These are phyloP conservation scores for Podarcis cretensis DNA, from an alignment of 2,113 vertebrate genomes.

Conservation along the genomic window DNA sequence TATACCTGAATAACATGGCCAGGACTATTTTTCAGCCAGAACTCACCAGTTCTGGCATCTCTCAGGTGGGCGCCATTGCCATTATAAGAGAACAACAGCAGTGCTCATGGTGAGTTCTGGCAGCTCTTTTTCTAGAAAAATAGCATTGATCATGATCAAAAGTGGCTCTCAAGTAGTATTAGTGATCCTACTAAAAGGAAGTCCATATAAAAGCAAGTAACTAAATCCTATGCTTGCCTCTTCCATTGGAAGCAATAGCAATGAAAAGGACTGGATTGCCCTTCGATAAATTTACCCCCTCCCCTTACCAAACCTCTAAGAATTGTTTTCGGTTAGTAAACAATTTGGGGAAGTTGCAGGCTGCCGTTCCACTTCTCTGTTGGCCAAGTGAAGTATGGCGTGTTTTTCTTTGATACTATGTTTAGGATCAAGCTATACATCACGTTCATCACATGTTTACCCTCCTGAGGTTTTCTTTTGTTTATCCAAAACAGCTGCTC, in stretches of 20 bases:
- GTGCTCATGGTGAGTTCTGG: no score
- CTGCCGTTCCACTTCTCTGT: background rate
- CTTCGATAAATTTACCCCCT: background rate
- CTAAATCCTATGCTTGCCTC: background rate
- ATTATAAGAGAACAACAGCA: no score
- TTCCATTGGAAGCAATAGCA: background rate
- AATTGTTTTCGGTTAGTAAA: background rate
- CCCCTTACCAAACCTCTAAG: background rate
- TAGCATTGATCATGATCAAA: background rate
- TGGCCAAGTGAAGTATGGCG: conserved; percentile 1
- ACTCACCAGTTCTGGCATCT: no score
- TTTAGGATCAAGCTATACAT: background rate
- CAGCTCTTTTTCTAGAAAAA: no score
- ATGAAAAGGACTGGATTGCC: background rate
- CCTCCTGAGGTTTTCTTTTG: background rate
- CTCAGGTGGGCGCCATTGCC: no score
- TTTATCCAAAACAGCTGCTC: background rate
- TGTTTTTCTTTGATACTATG: background rate
- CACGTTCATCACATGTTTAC: background rate
- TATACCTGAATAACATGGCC: background rate
- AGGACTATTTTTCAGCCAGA: no score
- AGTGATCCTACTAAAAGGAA: background rate
- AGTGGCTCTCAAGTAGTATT: background rate
- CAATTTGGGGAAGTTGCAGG: conserved; percentile 10
- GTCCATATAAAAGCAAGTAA: background rate